Base-by-base conservation (phyloP, 2,888 invertebrate genomes). In the Pogonocherus hispidulus region DNA sequence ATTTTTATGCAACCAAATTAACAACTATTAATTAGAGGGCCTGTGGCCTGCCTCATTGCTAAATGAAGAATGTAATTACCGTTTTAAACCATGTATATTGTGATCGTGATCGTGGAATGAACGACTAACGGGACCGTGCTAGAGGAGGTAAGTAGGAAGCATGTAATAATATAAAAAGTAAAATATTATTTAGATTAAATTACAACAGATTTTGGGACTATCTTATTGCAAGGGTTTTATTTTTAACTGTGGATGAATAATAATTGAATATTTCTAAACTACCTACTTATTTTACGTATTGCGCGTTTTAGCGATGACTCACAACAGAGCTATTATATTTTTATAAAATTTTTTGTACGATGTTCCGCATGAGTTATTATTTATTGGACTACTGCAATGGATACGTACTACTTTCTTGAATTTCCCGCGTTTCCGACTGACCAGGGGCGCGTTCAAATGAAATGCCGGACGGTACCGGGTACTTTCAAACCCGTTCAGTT, bases 251-350 rank as follows among this genome's bases (percentile, higher is more conserved):
- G 23, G 23, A 32, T 32, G n/a, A 32, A 6, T 9, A 32, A 1
- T 5, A 11, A 2, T 32, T 32, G 8, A 32, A 11, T 9, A 32
- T 3, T 2, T 23, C n/a, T 22, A 23, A 23, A n/a, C 23, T 23
- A 23, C 49, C 20, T 49, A 20, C 49, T 22, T 47, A 19, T 49
- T 23, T 20, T 57, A 57, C 9, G 14, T 35, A 46, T 32, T 32
- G 32, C 46, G 47, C 47, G 5, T 32, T 59, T 59, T 11, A 18
- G 14, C 22, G 47, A 59, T 59, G 59, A 59, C 41, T 59, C 59
- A 59, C 32, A 16, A 4, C 18, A 44, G 18, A 2, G 14, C 14
- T 14, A 18, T 44, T 2, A 22, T 57, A 56, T 14, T 19, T n/a
- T n/a, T n/a, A n/a, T n/a, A n/a, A 20, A 57, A 27, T 57, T 57